Percentiles rank a stretch among this genome's conserved stretches.
Evolutionary conservation across 2,888 invertebrate species (phyloP).

Genomic region (Campoplex capitator): DNA sequence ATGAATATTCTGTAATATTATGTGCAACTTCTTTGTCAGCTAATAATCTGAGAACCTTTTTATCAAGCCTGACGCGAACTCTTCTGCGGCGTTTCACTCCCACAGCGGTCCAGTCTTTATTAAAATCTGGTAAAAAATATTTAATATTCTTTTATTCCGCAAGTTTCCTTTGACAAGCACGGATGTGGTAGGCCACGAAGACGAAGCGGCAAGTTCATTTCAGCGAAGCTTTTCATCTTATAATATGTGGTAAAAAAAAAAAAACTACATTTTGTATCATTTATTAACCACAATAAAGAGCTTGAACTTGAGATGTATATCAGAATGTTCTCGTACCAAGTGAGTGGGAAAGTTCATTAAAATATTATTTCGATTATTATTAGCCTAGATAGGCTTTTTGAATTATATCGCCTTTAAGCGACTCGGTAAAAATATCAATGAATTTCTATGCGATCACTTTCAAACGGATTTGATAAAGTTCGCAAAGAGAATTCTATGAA

Average conservation of each 20-base stretch:
- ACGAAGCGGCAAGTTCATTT: conserved; percentile 21
- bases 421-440: neutral
- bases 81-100: conserved; percentile 42
- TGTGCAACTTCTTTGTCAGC: neutral
- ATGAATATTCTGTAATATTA: neutral
- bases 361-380: neutral
- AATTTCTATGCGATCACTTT: neutral
- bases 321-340: too few relatives aligned
- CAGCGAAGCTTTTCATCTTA: neutral
- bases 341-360: neutral
- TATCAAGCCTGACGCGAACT: conserved; percentile 31
- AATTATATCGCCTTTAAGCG: neutral
- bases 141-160: conserved; percentile 46
- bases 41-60: neutral
- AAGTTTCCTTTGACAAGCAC: conserved; percentile 63
- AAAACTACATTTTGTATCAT: neutral
- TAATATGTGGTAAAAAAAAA: neutral
- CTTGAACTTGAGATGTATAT: neutral
- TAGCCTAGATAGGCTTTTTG: neutral
- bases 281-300: neutral
- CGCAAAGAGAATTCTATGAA: too few relatives aligned
- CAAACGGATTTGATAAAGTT: too few relatives aligned
- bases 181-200: conserved; percentile 33
- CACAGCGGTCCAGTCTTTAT: conserved; percentile 14
- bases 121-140: neutral